These are phyloP conservation scores for Gymnoscopelus braueri DNA, from an alignment of 2,797 vertebrate genomes.

Conservation along the genomic window DNA sequence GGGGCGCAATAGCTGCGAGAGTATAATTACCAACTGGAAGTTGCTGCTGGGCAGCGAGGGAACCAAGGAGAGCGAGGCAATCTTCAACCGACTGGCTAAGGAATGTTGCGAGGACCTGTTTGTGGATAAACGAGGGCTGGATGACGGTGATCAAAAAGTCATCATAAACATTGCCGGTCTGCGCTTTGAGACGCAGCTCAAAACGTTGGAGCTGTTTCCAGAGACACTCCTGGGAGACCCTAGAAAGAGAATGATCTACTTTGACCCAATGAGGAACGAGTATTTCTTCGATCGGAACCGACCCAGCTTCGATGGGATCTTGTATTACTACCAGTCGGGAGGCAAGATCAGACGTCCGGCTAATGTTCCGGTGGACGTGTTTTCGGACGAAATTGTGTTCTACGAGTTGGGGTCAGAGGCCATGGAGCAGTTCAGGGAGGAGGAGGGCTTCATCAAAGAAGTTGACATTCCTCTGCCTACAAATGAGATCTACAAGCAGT, in stretches of 20 bases:
- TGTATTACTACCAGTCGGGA: conserved; percentile 97
- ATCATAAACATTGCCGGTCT: conserved; percentile 96
- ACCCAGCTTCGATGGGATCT: conserved; percentile 96
- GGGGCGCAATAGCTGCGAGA: conserved; percentile 80
- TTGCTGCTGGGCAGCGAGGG: conserved; percentile 85
- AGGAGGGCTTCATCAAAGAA: conserved; percentile 97
- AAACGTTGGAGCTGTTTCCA: conserved; percentile 92
- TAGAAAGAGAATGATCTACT: conserved; percentile 91
- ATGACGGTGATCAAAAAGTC: conserved; percentile 91
- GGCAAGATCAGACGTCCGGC: conserved; percentile 94
- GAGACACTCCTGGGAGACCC: conserved; percentile 93
- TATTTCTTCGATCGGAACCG: conserved; percentile 97
- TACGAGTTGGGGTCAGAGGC: conserved; percentile 93
- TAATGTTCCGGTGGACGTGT: conserved; percentile 94
- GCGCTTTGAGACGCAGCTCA: conserved; percentile 92
- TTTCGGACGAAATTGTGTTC: conserved; percentile 94
- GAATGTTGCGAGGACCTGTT: conserved; percentile 87
- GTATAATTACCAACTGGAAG: conserved; percentile 89
- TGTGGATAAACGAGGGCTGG: conserved; percentile 81
- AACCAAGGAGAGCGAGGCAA: conserved; percentile 83
- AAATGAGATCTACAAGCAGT: conserved; percentile 89
- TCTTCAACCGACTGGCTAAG: conserved; percentile 86
- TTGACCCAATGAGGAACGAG: conserved; percentile 97
- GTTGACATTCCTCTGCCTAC: conserved; percentile 89
- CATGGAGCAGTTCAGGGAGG: conserved; percentile 95